Conservation (phyloP, 1,140 invertebrate genomes). For the Neodiprion pinetum region DNA sequence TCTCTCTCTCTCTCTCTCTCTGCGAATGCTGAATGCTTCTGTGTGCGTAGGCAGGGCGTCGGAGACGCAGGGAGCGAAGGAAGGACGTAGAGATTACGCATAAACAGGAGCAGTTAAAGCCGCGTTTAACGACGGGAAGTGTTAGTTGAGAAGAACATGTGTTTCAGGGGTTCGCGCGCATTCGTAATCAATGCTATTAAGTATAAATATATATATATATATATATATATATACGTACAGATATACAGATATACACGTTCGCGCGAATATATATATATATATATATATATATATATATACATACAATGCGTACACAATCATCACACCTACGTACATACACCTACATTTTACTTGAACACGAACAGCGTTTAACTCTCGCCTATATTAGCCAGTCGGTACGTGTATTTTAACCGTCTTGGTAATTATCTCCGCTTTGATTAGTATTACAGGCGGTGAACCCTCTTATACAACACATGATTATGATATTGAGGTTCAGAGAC, state of each 20-base stretch:
- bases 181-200: slow-evolving; percentile 43
- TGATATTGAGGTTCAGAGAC: neutral
- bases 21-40: no score
- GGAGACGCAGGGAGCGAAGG: slow-evolving; percentile 3
- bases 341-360: no score
- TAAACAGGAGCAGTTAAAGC: slow-evolving; percentile 48
- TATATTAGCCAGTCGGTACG: neutral
- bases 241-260: neutral
- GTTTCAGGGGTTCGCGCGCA: slow-evolving; percentile 49
- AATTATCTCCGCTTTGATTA: slow-evolving; percentile 2
- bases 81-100: slow-evolving; percentile 25
- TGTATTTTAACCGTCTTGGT: slow-evolving; percentile 1
- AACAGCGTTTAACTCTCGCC: neutral
- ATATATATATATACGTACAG: neutral
- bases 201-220: neutral
- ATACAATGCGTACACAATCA: no score
- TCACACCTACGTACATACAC: no score
- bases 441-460: neutral
- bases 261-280: neutral
- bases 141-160: slow-evolving; percentile 51
- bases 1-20: no score
- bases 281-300: no score
- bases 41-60: no score
- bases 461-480: no score
- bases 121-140: slow-evolving; percentile 59